Base-by-base conservation (phyloP, 2,888 invertebrate genomes). In the Lasioglossum villosulum region DNA sequence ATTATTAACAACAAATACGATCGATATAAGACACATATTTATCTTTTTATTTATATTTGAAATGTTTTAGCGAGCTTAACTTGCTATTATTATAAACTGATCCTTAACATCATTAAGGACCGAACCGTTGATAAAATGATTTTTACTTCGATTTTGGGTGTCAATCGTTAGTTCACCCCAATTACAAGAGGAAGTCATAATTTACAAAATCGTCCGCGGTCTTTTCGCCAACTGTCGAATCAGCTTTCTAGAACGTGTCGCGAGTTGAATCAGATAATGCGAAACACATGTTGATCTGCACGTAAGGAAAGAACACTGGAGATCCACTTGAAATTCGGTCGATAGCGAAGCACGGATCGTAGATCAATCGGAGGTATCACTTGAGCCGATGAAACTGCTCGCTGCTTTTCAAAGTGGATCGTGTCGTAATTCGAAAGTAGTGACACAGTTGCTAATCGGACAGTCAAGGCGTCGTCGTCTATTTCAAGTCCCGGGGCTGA, bases 401-500 rank as follows among this genome's bases (percentile, higher is more conserved):
- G 66, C 2, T 16, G 34, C n/a, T 68, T 68, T 37, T 68, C 37
- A 68, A 68, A 37, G 23, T 23, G 23, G 34, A n/a, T 37, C 68
- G 68, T 23, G 34, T 68, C 37, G 37, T 10, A 66, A 37, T 68
- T 37, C 37, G 37, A 23, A 68, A 68, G 68, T 68, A 68, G 37
- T 37, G 37, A 37, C 23, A 39, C 37, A 12, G 37, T 39, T 23
- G 68, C 37, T 23, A 23, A 37, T 68, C 68, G 37, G 68, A 39
- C 42, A 37, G 12, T 27, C 42, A 27, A 30, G 75, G 27, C 16
- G 34, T 66, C 37, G 52, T 37, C 56, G 37, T 68, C 68, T 37
- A 68, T 68, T 68, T 68, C 68, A 23, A 34, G 34, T 68, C 68
- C 37, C 34, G 68, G 6, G 68, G 37, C 68, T 6, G 68, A 68